phyloP scores from a whole-genome alignment of 2,113 vertebrate genomes.

The Elanus axillaris region DNA sequence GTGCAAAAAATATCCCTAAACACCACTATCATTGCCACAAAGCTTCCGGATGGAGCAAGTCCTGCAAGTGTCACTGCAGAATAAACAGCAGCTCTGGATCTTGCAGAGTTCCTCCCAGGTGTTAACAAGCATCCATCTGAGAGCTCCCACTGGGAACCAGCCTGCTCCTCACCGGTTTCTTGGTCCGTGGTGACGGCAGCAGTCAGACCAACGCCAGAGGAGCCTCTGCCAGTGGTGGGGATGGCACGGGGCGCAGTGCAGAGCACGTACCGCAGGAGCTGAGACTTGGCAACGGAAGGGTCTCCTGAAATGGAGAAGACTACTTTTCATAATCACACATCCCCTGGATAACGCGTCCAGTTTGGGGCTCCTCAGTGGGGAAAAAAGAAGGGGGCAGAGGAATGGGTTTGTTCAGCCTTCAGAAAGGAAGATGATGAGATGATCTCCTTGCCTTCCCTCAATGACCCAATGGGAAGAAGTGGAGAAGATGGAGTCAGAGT shows the following conservation, averaged over 20 bases:
- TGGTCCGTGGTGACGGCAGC: slow-evolving; percentile 95
- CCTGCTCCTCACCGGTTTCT: slow-evolving; percentile 82
- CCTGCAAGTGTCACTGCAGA: not conserved
- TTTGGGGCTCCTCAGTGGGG: not conserved
- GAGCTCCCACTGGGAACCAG: not conserved
- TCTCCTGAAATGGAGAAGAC: slow-evolving; percentile 77
- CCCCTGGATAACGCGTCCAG: fast-evolving
- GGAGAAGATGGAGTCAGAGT: not conserved
- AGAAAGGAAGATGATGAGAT: not conserved
- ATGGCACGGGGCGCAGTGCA: slow-evolving; percentile 90
- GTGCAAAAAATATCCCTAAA: not conserved
- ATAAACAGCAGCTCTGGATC: not conserved
- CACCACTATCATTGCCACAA: not conserved
- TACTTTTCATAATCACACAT: fast-evolving
- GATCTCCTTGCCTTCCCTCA: not conserved
- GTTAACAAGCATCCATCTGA: not conserved
- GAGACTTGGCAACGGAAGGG: slow-evolving; percentile 95
- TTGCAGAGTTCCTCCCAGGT: not conserved
- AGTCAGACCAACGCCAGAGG: slow-evolving; percentile 91
- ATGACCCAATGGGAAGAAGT: fast-evolving
- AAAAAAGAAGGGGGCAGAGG: not conserved
- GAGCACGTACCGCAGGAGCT: slow-evolving; percentile 93
- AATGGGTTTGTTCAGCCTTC: not conserved
- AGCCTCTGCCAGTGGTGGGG: slow-evolving; percentile 95
- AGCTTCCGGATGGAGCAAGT: not conserved